Conservation (phyloP, 2,113 vertebrate genomes). For the Scartelaos histophorus region DNA sequence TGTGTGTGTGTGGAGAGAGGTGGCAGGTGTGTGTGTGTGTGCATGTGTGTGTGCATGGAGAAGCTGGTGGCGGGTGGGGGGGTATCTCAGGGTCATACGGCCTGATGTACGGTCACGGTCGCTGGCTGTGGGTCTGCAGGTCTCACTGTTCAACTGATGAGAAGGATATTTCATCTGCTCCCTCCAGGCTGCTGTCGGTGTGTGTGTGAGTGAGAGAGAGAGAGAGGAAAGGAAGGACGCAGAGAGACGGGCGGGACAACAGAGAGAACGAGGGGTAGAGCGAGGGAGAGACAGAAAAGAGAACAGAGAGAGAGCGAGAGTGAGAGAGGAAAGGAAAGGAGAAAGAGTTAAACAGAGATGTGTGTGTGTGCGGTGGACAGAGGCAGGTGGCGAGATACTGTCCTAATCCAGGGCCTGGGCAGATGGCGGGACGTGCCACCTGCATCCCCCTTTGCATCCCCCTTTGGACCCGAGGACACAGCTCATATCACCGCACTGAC, state of each 20-base stretch:
- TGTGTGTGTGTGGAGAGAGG: conserved; percentile 4
- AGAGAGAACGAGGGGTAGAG: not conserved
- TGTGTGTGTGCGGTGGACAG: conserved; percentile 28
- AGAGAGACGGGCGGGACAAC: too few relatives aligned
- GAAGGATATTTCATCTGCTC: conserved; percentile 59
- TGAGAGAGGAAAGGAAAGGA: not conserved
- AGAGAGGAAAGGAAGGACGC: too few relatives aligned
- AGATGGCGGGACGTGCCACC: conserved; percentile 61
- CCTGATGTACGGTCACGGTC: conserved; percentile 55
- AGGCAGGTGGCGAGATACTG: conserved; percentile 56
- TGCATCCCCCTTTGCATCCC: conserved; percentile 63
- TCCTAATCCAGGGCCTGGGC: conserved; percentile 48
- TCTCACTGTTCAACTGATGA: conserved; percentile 58
- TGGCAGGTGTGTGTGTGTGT: not conserved
- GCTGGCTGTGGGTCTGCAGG: conserved; percentile 38
- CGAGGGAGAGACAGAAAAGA: not conserved
- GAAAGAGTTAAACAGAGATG: not conserved
- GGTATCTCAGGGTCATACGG: conserved; percentile 38
- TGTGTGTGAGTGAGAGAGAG: not conserved
- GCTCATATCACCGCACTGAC: conserved; percentile 40
- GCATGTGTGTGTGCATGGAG: conserved; percentile 8
- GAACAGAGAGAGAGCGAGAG: too few relatives aligned
- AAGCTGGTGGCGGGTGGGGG: not conserved
- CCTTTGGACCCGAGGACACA: conserved; percentile 57
- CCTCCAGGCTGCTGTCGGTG: conserved; percentile 38